Percentiles rank a stretch among this genome's conserved stretches.
phyloP scores from a whole-genome alignment of 2,113 vertebrate genomes.

The Daubentonia madagascariensis region DNA sequence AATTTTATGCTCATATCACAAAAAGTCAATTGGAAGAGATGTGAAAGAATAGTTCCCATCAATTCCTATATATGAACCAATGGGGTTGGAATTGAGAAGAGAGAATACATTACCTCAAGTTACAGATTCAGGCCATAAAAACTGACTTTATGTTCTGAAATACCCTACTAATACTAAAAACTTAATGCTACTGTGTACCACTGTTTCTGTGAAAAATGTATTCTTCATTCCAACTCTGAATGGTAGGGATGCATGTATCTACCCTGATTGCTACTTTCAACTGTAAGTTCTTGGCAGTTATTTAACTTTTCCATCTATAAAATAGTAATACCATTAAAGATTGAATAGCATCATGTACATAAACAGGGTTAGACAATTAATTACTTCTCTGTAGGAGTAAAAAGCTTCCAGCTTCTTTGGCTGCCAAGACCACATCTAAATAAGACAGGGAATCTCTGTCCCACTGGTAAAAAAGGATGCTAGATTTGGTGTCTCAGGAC shows the following conservation, averaged over 20 bases:
- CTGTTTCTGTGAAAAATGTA: background rate
- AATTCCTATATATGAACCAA: background rate
- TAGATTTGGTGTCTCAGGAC: background rate
- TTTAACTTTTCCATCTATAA: background rate
- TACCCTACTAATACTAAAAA: background rate
- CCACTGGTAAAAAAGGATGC: background rate
- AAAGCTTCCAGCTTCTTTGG: background rate
- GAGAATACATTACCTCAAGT: background rate
- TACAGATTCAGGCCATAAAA: background rate
- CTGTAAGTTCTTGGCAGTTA: background rate
- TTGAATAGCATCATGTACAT: background rate
- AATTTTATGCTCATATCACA: constrained; percentile 13
- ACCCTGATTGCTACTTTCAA: background rate
- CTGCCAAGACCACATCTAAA: background rate
- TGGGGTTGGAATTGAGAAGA: background rate
- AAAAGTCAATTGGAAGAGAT: background rate
- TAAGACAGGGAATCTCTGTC: background rate
- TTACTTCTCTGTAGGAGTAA: background rate
- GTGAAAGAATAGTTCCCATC: background rate
- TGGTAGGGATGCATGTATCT: background rate
- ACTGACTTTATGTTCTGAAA: constrained; percentile 15
- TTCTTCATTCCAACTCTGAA: background rate
- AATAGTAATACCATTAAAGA: background rate
- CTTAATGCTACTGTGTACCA: background rate
- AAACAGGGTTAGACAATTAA: background rate